These are phyloP conservation scores for Osmerus mordax DNA, from an alignment of 2,113 vertebrate genomes.

Conservation along the genomic window DNA sequence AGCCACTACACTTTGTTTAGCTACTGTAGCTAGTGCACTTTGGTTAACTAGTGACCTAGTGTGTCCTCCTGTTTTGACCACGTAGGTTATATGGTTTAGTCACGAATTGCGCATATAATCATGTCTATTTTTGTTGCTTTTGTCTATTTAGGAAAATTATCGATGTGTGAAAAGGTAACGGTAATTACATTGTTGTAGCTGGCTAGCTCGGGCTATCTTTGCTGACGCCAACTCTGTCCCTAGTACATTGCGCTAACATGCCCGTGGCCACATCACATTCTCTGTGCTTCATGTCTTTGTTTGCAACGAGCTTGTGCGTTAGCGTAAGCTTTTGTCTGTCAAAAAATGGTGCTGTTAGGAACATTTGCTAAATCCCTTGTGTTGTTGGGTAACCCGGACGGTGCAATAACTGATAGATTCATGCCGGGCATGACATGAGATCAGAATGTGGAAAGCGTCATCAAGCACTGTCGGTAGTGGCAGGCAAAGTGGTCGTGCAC, in stretches of 20 bases:
- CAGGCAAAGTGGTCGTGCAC: too few relatives aligned
- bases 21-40: conserved; percentile 61
- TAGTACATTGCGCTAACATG: background rate
- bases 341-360: too few relatives aligned
- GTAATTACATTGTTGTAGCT: conserved; percentile 1
- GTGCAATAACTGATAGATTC: background rate
- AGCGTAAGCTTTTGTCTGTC: too few relatives aligned
- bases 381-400: background rate
- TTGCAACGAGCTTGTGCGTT: too few relatives aligned
- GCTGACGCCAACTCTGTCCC: background rate
- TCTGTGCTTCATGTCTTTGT: too few relatives aligned
- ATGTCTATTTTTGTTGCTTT: background rate
- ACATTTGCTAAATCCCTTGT: background rate
- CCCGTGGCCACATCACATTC: background rate
- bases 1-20: conserved; percentile 34
- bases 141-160: background rate
- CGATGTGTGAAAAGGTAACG: background rate
- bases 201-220: background rate
- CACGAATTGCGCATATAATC: background rate
- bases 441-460: background rate
- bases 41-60: conserved; percentile 75
- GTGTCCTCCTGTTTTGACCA: background rate
- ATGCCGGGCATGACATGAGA: background rate
- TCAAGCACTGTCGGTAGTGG: too few relatives aligned
- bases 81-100: background rate